Evolutionary conservation across 1,140 invertebrate species (phyloP).

Genomic region (Drosophila azteca): DNA sequence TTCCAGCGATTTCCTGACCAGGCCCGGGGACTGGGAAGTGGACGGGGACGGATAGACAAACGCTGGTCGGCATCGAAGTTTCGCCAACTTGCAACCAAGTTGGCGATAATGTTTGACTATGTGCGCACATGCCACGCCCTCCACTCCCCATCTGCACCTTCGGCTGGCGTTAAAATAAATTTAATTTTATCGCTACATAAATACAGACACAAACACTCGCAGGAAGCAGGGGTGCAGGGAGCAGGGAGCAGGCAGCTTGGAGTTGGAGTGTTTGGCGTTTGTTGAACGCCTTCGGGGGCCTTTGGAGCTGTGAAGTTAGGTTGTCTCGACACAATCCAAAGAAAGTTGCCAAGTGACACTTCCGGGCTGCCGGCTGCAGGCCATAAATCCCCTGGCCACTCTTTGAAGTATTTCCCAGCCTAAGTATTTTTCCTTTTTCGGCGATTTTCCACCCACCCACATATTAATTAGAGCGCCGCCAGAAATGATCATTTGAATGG

Average conservation of each 20-base stretch:
- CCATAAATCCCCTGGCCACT: conserved; percentile 43
- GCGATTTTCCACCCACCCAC: conserved; percentile 11
- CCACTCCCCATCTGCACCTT: conserved; percentile 31
- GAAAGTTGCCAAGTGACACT: conserved; percentile 65
- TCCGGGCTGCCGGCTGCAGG: conserved; percentile 43
- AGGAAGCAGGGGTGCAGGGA: not conserved
- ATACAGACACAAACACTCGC: conserved; percentile 40
- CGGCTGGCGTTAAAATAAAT: conserved; percentile 76
- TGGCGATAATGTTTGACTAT: conserved; percentile 79
- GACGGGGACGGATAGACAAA: conserved; percentile 53
- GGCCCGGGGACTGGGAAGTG: conserved; percentile 7
- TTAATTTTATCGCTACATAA: conserved; percentile 82
- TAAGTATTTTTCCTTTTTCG: too few relatives aligned
- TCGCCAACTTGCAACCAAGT: conserved; percentile 64
- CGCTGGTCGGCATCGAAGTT: conserved; percentile 51
- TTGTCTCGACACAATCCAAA: conserved; percentile 4
- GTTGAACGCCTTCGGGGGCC: not conserved
- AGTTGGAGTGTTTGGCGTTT: not conserved
- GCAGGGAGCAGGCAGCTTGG: too few relatives aligned
- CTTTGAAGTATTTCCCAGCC: conserved; percentile 14
- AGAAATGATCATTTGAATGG: conserved; percentile 53
- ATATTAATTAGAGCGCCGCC: conserved; percentile 63
- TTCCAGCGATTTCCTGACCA: conserved; percentile 68
- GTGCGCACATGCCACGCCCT: conserved; percentile 64
- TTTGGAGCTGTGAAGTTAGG: conserved; percentile 23